phyloP scores from a whole-genome alignment of 2,888 invertebrate genomes.

The Pterobdella sp. region DNA sequence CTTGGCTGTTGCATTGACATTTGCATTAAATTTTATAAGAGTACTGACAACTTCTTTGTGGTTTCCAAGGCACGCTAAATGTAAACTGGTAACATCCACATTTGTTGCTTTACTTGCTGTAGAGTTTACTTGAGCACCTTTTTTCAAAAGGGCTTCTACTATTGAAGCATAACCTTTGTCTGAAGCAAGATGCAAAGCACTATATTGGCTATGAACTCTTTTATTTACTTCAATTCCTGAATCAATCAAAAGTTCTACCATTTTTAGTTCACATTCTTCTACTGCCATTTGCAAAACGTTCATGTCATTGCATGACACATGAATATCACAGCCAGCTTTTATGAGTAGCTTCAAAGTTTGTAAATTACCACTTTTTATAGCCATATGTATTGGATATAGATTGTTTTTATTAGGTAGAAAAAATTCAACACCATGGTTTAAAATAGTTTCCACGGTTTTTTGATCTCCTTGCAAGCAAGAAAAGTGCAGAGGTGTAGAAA shows the following conservation, averaged over 20 bases:
- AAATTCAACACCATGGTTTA: constrained; percentile 19
- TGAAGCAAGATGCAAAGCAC: constrained; percentile 36
- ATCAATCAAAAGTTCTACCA: constrained; percentile 35
- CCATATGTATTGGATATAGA: constrained; percentile 36
- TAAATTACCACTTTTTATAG: constrained; percentile 37
- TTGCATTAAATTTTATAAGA: constrained; percentile 35
- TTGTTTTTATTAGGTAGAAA: constrained; percentile 9
- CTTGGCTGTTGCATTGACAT: constrained; percentile 31
- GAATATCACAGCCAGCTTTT: constrained; percentile 33
- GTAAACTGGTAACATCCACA: constrained; percentile 35
- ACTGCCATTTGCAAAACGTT: constrained; percentile 39
- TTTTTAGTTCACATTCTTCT: constrained; percentile 33
- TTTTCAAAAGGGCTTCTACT: constrained; percentile 27
- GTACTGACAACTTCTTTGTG: constrained; percentile 30
- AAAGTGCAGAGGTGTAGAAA: constrained; percentile 37
- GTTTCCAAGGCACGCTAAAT: constrained; percentile 36
- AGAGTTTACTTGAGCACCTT: constrained; percentile 31
- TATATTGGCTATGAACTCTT: constrained; percentile 28
- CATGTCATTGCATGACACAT: constrained; percentile 36
- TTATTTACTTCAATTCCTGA: constrained; percentile 32
- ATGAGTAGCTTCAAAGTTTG: constrained; percentile 34
- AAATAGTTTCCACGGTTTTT: constrained; percentile 21
- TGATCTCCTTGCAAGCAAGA: constrained; percentile 37
- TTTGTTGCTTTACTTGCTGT: constrained; percentile 31
- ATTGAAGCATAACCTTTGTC: constrained; percentile 33